Base-by-base conservation (phyloP, 2,888 invertebrate genomes). In the Erebia epiphron region DNA sequence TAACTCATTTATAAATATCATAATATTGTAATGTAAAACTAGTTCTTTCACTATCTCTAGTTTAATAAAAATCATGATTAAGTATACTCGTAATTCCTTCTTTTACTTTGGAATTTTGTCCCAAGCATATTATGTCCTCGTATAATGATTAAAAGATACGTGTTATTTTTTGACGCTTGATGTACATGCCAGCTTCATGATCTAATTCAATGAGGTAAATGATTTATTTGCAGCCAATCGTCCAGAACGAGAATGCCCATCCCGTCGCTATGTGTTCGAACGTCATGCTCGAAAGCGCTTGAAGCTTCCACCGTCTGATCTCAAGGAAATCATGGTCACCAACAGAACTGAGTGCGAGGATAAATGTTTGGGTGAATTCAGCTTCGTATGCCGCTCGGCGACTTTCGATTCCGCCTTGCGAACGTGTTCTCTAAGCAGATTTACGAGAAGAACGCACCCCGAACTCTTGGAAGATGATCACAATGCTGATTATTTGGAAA, bases 341-440 rank as follows among this genome's bases (percentile, higher is more conserved):
- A 98, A 98, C 86, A 94, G 98, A 73, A 97, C 97, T 3, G 98
- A 98, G 80, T 98, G 98, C 82, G 98, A 98, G 86, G 98, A 98
- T 83, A 97, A 97, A 83, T 98, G 98, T 83, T 87, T 98, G 73
- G 97, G 97, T 82, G 98, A 98, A 86, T 97, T 97, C 83, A 97
- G 96, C 74, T 97, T 98, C 83, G 96, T 97, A 3, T 98, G 98
- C 80, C 95, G 98, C 62, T 97, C 98, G 0, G 97, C 97, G 0
- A 97, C 97, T 0, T 98, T 95, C 81, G 97, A 98, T 83, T 95
- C 96, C 0, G 95, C 95, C 0, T 93, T 96, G 81, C 94, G 97
- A 73, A 97, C 96, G 61, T 98, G 98, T 82, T 96, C 96, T 10
- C 87, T 98, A 50, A 97, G 97, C 83, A 87, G 95, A 82, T 97